phyloP scores from a whole-genome alignment of 2,113 vertebrate species.

The Melanocharis versteri region DNA sequence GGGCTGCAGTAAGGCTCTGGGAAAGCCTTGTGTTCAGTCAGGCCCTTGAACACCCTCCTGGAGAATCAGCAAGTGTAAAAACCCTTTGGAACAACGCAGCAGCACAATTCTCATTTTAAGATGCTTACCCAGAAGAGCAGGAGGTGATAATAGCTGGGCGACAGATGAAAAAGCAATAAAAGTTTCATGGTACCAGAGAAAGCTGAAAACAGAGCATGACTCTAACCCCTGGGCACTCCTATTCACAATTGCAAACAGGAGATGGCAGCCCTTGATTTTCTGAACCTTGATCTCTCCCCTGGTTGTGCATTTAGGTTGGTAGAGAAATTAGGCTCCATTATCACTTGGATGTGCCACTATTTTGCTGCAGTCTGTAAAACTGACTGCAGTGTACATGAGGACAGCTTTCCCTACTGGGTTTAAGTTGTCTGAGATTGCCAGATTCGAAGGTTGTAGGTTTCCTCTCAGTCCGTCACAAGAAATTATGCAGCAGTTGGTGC shows the following conservation, averaged over 20 bases:
- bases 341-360: not conserved
- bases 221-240: not conserved
- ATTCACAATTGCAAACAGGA: not conserved
- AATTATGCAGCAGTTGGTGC: not conserved
- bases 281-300: not conserved
- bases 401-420: not conserved
- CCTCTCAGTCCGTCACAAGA: not conserved
- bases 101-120: not conserved
- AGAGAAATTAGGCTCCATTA: not conserved
- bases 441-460: not conserved
- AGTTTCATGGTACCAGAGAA: not conserved
- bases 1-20: not conserved
- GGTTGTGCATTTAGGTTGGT: not conserved
- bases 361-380: not conserved
- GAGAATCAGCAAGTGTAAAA: not conserved
- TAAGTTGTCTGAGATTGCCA: not conserved
- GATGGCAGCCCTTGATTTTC: not conserved
- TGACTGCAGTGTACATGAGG: not conserved
- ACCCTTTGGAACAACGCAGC: not conserved
- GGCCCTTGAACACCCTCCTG: not conserved
- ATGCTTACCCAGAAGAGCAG: not conserved
- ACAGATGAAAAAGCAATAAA: not conserved
- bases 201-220: not conserved
- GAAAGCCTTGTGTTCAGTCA: not conserved
- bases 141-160: not conserved